A percentile compares a stretch with the other conserved stretches of the same genome.
Evolutionary conservation across 1,140 invertebrate genomes (phyloP).

Genomic region (Bombus picipes): DNA sequence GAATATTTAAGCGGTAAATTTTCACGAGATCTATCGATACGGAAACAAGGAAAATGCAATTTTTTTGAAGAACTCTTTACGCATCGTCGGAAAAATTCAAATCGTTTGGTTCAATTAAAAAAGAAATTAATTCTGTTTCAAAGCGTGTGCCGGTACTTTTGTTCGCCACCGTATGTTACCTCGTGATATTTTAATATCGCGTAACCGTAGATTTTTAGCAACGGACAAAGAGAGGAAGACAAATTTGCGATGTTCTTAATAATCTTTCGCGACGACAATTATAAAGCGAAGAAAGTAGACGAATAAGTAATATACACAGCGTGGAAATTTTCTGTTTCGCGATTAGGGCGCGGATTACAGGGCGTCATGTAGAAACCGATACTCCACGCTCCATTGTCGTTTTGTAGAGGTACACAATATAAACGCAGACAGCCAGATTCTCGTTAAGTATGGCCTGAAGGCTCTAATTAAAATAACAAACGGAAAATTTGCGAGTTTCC

Average conservation of each 20-base stretch:
- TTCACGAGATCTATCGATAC: too few species aligned
- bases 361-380: conserved; percentile 30
- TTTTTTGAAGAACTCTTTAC: too few species aligned
- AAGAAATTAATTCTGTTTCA: too few species aligned
- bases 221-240: neutral
- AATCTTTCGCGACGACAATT: neutral
- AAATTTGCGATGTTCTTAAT: neutral
- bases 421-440: conserved; percentile 60
- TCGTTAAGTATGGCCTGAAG: conserved; percentile 69
- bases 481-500: conserved; percentile 68
- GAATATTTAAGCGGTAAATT: too few species aligned
- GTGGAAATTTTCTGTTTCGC: conserved; percentile 10
- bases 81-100: too few species aligned
- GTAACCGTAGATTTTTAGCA: too few species aligned
- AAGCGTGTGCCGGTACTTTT: too few species aligned
- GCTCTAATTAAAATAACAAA: conserved; percentile 73
- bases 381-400: conserved; percentile 46
- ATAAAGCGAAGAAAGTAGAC: neutral
- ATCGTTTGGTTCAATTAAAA: too few species aligned
- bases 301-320: neutral
- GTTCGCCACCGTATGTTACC: too few species aligned
- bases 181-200: too few species aligned
- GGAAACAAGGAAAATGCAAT: too few species aligned
- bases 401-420: conserved; percentile 43
- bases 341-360: conserved; percentile 22